These are phyloP conservation scores for Nomada ruficornis DNA, from an alignment of 2,888 invertebrate species.

Conservation along the genomic window DNA sequence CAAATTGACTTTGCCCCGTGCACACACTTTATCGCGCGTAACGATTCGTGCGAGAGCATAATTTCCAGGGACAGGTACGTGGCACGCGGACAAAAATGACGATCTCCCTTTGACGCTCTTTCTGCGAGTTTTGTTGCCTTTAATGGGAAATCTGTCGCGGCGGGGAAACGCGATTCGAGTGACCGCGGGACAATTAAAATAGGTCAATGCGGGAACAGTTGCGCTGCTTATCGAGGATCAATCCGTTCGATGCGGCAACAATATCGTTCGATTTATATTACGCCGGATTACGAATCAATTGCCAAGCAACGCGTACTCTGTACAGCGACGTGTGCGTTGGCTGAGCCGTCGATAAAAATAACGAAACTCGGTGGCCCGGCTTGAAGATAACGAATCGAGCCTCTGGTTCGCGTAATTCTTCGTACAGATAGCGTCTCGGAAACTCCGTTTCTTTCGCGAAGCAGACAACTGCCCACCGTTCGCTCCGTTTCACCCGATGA, in stretches of 20 bases:
- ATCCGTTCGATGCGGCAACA: not conserved
- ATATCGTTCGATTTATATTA: not conserved
- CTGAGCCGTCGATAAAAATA: constrained; percentile 4
- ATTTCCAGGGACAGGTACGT: constrained; percentile 13
- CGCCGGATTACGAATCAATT: constrained; percentile 11
- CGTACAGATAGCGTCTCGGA: not conserved
- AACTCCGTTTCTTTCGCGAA: constrained; percentile 13
- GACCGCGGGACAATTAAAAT: constrained; percentile 9
- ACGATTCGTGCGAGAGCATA: constrained; percentile 21
- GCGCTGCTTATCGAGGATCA: constrained; percentile 24
- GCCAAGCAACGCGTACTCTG: no score
- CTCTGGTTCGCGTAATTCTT: not conserved
- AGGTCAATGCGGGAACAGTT: not conserved
- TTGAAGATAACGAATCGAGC: constrained; percentile 13
- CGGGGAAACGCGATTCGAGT: not conserved
- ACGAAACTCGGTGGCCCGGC: not conserved
- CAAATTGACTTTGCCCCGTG: constrained; percentile 36
- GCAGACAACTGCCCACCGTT: not conserved
- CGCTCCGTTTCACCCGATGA: constrained; percentile 25
- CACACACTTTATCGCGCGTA: constrained; percentile 28
- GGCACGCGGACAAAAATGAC: constrained; percentile 32
- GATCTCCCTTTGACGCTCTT: not conserved
- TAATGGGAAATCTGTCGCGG: constrained; percentile 5
- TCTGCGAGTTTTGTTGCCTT: not conserved
- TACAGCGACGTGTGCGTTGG: not conserved